Evolutionary conservation across 2,797 vertebrate genomes (phyloP).

Genomic region (Notolepis coatsorum): DNA sequence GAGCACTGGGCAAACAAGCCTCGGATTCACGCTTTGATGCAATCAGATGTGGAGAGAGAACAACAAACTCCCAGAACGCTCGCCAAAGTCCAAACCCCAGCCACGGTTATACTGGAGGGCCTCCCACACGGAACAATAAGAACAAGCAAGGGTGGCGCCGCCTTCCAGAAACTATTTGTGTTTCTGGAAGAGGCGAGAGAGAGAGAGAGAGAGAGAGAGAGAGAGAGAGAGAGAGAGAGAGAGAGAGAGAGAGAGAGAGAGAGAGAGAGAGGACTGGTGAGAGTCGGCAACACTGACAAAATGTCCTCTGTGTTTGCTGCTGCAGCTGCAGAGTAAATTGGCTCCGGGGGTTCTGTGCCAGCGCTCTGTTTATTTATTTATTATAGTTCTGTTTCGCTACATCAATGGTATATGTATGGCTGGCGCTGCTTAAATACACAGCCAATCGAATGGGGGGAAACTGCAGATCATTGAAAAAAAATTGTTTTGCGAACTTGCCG

Average conservation of each 20-base stretch:
- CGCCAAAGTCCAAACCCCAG: conserved; percentile 42
- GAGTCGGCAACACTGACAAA: conserved; percentile 13
- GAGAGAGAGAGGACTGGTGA: conserved; percentile 2
- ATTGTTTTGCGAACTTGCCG: background rate
- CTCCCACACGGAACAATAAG: conserved; percentile 49
- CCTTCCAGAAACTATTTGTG: conserved; percentile 28
- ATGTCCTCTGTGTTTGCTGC: conserved; percentile 3
- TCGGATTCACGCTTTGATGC: conserved; percentile 32
- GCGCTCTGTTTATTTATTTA: background rate
- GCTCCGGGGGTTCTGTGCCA: background rate
- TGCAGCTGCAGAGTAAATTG: conserved; percentile 10
- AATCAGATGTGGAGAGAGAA: conserved; percentile 29
- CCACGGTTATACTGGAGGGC: conserved; percentile 47
- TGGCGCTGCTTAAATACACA: background rate
- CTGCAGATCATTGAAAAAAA: background rate
- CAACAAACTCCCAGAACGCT: conserved; percentile 31
- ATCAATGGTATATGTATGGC: background rate
- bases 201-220: background rate
- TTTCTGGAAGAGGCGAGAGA: too few species aligned
- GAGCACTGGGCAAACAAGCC: conserved; percentile 18
- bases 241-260: background rate
- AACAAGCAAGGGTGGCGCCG: conserved; percentile 30
- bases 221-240: conserved; percentile 2
- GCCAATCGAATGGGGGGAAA: background rate
- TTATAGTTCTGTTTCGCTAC: too few species aligned